Evolutionary conservation across 1,140 invertebrate genomes (phyloP).

Genomic region (Drosophila oshimai): DNA sequence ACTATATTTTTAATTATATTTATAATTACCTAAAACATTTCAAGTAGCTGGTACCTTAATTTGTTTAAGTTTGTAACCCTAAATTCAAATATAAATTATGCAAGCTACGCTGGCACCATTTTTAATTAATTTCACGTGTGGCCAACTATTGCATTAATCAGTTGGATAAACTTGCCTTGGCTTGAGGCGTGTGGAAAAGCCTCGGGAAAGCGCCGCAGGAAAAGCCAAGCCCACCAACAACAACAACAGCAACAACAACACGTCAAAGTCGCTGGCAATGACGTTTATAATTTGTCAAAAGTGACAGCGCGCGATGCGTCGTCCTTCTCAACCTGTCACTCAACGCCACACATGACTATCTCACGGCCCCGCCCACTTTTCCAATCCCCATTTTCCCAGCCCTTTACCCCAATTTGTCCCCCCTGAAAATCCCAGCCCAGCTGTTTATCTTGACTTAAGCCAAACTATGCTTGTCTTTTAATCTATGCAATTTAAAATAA

Average conservation of each 20-base stretch:
- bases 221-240: slow-evolving; percentile 25
- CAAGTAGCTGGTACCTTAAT: too few species aligned
- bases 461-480: slow-evolving; percentile 68
- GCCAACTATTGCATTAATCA: slow-evolving; percentile 77
- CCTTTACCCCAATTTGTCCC: background rate
- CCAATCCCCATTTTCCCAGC: background rate
- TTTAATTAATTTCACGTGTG: slow-evolving; percentile 67
- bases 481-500: slow-evolving; percentile 74
- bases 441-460: slow-evolving; percentile 25
- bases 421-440: background rate
- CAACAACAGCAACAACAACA: slow-evolving; percentile 11
- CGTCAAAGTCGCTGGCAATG: slow-evolving; percentile 75
- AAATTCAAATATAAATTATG: too few species aligned
- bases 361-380: background rate
- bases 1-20: too few species aligned
- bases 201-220: slow-evolving; percentile 7
- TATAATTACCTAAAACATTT: too few species aligned
- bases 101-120: background rate
- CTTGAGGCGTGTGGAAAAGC: slow-evolving; percentile 14
- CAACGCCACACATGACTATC: slow-evolving; percentile 28
- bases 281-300: slow-evolving; percentile 79
- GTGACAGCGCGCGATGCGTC: slow-evolving; percentile 58
- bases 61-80: too few species aligned
- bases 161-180: slow-evolving; percentile 41
- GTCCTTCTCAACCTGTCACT: slow-evolving; percentile 53